Evolutionary conservation across 2,797 vertebrate genomes (phyloP).

Genomic region (Phrynocephalus forsythii): DNA sequence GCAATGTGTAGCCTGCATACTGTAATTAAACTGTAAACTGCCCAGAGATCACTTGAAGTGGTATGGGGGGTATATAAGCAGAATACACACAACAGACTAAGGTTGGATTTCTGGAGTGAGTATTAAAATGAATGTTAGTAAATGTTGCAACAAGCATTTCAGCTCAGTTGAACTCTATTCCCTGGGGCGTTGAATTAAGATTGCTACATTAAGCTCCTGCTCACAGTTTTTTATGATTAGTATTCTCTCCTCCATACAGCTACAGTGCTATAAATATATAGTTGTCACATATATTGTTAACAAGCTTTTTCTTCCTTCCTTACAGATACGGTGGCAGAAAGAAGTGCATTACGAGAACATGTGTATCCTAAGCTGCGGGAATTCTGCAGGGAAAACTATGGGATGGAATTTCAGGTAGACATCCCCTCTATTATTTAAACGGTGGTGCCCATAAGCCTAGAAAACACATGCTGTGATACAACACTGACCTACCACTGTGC

Average conservation of each 20-base stretch:
- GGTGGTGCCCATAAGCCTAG: too few species aligned
- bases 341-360: conserved; percentile 92
- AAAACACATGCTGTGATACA: not conserved
- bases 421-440: conserved; percentile 19
- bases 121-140: conserved; percentile 15
- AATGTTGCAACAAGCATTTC: conserved; percentile 21
- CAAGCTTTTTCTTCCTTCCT: conserved; percentile 41
- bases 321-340: conserved; percentile 96
- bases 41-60: too few species aligned
- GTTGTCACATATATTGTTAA: conserved; percentile 40
- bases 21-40: too few species aligned
- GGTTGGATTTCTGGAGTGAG: not conserved
- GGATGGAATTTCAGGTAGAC: conserved; percentile 97
- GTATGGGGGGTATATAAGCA: too few species aligned
- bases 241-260: conserved; percentile 7
- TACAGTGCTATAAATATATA: conserved; percentile 6
- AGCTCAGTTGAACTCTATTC: not conserved
- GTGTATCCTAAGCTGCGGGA: conserved; percentile 97
- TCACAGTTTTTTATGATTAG: not conserved
- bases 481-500: not conserved
- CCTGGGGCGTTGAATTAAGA: conserved; percentile 11
- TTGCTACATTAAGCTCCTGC: conserved; percentile 15
- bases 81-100: not conserved
- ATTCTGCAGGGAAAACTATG: conserved; percentile 99
- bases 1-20: too few species aligned